Conservation (phyloP, 35 echinoderm and acorn worm species). For the Chiridota heheva region DNA sequence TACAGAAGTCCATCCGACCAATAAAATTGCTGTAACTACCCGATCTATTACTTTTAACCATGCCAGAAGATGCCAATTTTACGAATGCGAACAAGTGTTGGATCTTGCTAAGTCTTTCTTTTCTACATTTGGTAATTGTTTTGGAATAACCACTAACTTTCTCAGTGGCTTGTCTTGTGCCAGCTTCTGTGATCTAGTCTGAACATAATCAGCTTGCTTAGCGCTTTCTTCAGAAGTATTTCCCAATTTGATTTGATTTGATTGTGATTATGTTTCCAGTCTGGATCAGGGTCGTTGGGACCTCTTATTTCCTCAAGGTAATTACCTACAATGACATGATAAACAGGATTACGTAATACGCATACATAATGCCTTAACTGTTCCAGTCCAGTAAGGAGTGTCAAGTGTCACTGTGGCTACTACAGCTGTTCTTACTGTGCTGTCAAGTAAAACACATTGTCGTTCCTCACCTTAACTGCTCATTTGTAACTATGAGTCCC, state of each 20-base stretch:
- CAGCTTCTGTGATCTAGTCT: slow-evolving; percentile 12
- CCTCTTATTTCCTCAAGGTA: slow-evolving; percentile 5
- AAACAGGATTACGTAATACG: slow-evolving; percentile 36
- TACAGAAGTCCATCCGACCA: not conserved
- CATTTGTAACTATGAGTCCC: not conserved
- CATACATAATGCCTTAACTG: slow-evolving; percentile 34
- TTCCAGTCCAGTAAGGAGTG: slow-evolving; percentile 27
- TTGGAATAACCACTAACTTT: not conserved
- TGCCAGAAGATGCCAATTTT: no score
- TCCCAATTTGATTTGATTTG: not conserved
- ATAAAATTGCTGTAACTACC: no score
- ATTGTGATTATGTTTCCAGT: not conserved
- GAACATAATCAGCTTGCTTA: not conserved
- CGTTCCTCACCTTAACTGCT: not conserved
- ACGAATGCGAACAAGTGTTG: no score
- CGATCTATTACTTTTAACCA: not conserved
- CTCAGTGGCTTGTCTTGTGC: not conserved
- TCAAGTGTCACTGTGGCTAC: slow-evolving; percentile 34
- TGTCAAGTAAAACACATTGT: no score
- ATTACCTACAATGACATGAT: slow-evolving; percentile 62
- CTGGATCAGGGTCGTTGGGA: slow-evolving; percentile 23
- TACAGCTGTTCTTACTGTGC: no score
- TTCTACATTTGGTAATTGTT: no score
- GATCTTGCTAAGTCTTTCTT: no score
- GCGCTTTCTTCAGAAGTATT: not conserved